Conservation (phyloP, 2,113 vertebrate species). For the Taurulus bubalis region DNA sequence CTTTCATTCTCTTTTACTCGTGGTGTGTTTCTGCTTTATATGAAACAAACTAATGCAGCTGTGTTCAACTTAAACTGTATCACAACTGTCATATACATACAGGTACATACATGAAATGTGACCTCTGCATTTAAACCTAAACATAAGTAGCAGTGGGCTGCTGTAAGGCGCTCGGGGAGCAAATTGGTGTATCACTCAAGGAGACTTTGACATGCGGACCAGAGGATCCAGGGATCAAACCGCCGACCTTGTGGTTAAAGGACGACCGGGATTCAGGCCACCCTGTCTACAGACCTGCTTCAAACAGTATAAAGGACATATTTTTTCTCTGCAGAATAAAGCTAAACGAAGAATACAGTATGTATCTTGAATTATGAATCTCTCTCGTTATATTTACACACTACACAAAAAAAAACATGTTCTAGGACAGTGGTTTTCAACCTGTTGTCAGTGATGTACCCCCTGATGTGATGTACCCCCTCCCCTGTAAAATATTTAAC, state of each 20-base stretch:
- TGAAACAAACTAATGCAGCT: not conserved
- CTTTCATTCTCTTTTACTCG: not conserved
- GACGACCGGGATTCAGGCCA: no score
- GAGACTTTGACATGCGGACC: not conserved
- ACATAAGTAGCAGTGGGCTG: not conserved
- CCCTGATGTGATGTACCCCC: no score
- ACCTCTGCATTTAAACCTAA: not conserved
- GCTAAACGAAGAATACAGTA: not conserved
- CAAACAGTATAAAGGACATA: not conserved
- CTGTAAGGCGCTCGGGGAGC: not conserved
- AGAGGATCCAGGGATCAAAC: not conserved
- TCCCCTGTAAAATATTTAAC: no score
- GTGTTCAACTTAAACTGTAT: not conserved
- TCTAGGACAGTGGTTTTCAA: no score
- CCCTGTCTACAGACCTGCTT: conserved; percentile 9
- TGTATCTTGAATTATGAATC: not conserved
- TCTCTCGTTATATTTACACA: not conserved
- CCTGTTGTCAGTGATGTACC: no score
- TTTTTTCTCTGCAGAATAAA: not conserved
- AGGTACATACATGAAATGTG: not conserved
- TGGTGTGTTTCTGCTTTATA: not conserved
- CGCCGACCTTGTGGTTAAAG: not conserved
- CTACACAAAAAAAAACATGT: not conserved
- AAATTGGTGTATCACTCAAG: not conserved
- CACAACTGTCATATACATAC: not conserved